Evolutionary conservation across 2,797 vertebrate genomes (phyloP).

Genomic region (Nannoperca obscura): DNA sequence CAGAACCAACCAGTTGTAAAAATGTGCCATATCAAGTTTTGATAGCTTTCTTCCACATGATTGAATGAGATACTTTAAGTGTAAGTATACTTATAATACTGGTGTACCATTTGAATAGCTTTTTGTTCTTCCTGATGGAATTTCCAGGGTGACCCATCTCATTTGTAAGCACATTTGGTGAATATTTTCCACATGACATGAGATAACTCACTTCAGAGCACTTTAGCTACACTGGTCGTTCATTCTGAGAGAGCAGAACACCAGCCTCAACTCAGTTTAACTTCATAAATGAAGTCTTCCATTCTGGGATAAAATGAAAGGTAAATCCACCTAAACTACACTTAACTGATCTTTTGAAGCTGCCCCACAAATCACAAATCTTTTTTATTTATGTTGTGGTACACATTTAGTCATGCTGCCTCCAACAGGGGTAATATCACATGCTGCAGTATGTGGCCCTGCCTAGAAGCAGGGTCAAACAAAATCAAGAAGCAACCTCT

Average conservation of each 20-base stretch:
- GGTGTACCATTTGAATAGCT: background rate
- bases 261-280: background rate
- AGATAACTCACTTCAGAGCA: constrained; percentile 17
- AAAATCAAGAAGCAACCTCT: background rate
- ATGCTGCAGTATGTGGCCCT: background rate
- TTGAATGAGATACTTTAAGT: constrained; percentile 2
- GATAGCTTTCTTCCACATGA: constrained; percentile 21
- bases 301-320: background rate
- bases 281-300: background rate
- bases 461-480: background rate
- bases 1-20: background rate
- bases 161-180: constrained; percentile 10
- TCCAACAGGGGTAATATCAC: background rate
- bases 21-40: constrained; percentile 2
- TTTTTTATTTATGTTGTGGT: too few relatives aligned
- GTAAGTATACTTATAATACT: constrained; percentile 3
- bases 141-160: background rate
- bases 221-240: background rate
- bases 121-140: constrained; percentile 6
- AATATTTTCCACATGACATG: constrained; percentile 12
- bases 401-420: too few relatives aligned
- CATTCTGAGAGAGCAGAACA: constrained; percentile 11
- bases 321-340: too few relatives aligned
- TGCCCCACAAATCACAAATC: background rate
- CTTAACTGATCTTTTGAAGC: background rate